These are phyloP conservation scores for Caenorhabditis sp. DNA, from an alignment of 2,888 invertebrate genomes.

Conservation along the genomic window DNA sequence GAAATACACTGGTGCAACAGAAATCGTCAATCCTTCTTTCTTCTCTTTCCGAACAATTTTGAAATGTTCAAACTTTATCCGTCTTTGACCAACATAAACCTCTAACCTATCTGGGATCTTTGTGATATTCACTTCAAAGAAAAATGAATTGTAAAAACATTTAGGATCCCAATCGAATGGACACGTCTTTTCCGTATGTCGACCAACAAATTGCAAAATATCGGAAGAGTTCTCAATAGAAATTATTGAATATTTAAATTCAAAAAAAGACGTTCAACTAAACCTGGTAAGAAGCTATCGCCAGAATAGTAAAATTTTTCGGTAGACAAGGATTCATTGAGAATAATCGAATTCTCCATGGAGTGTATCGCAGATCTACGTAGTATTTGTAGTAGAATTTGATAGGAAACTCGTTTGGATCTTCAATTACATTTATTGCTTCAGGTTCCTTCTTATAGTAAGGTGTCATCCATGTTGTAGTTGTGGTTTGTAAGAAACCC, in stretches of 20 bases:
- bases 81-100: neutral
- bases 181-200: conserved; percentile 12
- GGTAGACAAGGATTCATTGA: conserved; percentile 17
- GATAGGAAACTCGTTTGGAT: conserved; percentile 12
- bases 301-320: conserved; percentile 9
- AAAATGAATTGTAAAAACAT: conserved; percentile 19
- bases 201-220: conserved; percentile 10
- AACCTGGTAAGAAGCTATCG: conserved; percentile 9
- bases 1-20: conserved; percentile 27
- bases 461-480: too few relatives aligned
- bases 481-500: too few relatives aligned
- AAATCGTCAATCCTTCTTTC: conserved; percentile 21
- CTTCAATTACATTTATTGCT: too few relatives aligned
- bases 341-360: conserved; percentile 21
- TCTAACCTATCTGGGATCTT: conserved; percentile 7
- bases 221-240: neutral
- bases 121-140: conserved; percentile 4
- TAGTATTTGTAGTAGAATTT: conserved; percentile 28
- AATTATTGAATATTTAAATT: too few relatives aligned
- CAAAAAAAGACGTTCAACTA: too few relatives aligned
- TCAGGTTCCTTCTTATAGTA: too few relatives aligned
- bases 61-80: neutral
- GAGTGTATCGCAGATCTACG: conserved; percentile 13
- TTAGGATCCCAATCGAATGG: conserved; percentile 12
- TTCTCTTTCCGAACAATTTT: conserved; percentile 10